Evolutionary conservation across 2,797 vertebrate genomes (phyloP).

Genomic region (Premnoplex brunnescens): DNA sequence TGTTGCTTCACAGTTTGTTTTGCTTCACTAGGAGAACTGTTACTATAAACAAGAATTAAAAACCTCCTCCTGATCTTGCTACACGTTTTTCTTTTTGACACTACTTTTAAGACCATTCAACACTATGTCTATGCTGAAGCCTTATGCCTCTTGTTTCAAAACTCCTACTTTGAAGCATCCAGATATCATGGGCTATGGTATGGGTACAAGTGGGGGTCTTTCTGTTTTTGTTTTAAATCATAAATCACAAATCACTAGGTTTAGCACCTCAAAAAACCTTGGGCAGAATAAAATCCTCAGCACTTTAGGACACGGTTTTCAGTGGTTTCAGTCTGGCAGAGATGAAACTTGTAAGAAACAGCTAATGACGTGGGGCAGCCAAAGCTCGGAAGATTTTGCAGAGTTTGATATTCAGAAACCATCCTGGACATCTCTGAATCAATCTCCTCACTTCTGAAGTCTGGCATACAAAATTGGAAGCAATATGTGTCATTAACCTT

Average conservation of each 20-base stretch:
- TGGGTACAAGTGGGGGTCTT: background rate
- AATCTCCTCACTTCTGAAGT: background rate
- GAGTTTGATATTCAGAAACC: background rate
- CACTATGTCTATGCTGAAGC: background rate
- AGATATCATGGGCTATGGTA: background rate
- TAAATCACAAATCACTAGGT: background rate
- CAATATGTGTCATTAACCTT: background rate
- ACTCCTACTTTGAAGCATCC: background rate
- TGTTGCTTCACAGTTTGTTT: background rate
- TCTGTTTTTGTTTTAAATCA: background rate
- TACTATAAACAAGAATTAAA: background rate
- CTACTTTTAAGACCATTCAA: background rate
- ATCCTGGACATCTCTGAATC: background rate
- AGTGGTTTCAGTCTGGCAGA: background rate
- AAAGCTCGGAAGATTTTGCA: background rate
- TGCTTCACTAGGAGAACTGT: background rate
- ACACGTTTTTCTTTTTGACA: background rate
- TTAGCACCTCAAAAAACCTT: background rate
- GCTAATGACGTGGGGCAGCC: background rate
- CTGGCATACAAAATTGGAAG: slow-evolving; percentile 14
- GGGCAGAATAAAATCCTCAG: background rate
- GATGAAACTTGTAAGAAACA: background rate
- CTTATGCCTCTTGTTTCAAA: background rate
- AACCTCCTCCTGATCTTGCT: background rate
- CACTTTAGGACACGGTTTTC: background rate